Base-by-base conservation (phyloP, 2,888 invertebrate genomes). In the Dromius quadrimaculatus region DNA sequence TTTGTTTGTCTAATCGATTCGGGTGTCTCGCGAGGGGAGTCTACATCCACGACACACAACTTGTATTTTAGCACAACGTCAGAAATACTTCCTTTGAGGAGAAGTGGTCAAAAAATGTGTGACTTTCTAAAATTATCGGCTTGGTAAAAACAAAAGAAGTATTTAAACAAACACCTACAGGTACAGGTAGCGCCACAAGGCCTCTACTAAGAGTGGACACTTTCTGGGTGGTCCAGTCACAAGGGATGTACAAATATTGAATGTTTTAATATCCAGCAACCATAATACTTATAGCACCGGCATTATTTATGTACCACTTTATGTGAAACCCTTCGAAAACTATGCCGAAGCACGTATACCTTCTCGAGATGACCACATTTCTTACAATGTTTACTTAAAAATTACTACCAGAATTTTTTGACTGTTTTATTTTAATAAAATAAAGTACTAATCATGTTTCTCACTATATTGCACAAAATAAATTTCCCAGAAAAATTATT, bases 221-320 rank as follows among this genome's bases (percentile, higher is more conserved):
- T 38, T 50, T 23, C 47, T 70, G 70, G 61, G 70, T 70, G 70
- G 70, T 70, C 70, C 62, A 5, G 20, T 22, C 32, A 45, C 47
- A 47, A 69, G 74, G 75, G 75, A 73, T 75, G 74, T 74, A 74
- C 76, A 77, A 77, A 77, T 77, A 77, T 77, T 77, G 74, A 75
- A 74, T 76, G 75, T 76, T 77, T 76, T 76, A 77, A 76, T 77
- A 73, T 76, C 75, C 74, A 70, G 23, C 61, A 66, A 41, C 22
- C 66, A 66, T 64, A 41, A 68, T 70, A 70, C 70, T 70, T 70
- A 70, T 69, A 54, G 61, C 59, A 50, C 69, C 11, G 69, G 45
- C 38, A 38, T 54, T 70, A 70, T 70, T 70, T 70, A 70, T 62
- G 61, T 3, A 61, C 61, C 61, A 61, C 61, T 61, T 36, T 28